A percentile compares a stretch with the other conserved stretches of the same genome.
phyloP scores from a whole-genome alignment of 2,113 vertebrate species.

The Plestiodon gilberti region DNA sequence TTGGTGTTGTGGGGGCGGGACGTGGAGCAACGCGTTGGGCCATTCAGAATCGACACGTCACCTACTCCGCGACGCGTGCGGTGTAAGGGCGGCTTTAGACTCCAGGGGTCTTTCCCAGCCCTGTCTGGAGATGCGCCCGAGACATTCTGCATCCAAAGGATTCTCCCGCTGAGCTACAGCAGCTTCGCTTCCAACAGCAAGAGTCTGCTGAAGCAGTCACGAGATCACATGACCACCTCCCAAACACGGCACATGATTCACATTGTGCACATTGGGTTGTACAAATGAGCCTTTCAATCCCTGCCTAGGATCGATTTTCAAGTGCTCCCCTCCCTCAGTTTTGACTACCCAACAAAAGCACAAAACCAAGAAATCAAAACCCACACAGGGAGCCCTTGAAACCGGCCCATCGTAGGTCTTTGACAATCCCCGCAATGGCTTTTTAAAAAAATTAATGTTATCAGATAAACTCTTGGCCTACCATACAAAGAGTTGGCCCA shows the following conservation, averaged over 20 bases:
- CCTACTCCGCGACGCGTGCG: no score
- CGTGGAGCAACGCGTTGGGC: no score
- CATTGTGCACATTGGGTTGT: not conserved
- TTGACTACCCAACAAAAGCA: conserved; percentile 7
- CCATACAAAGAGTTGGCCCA: conserved; percentile 47
- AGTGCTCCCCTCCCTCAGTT: accelerated
- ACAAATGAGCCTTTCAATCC: not conserved
- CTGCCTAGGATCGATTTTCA: not conserved
- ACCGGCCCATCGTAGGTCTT: not conserved
- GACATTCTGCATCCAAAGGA: no score
- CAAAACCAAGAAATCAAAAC: not conserved
- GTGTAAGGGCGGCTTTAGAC: no score
- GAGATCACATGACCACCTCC: not conserved
- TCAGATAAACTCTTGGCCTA: conserved; percentile 30
- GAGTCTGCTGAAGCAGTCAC: no score
- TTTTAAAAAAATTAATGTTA: not conserved
- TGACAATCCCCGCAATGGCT: accelerated
- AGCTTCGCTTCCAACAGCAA: no score
- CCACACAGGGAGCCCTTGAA: not conserved
- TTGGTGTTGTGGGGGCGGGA: no score
- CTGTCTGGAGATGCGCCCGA: no score
- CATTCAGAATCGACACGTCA: no score
- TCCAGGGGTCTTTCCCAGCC: no score
- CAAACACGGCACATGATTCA: not conserved
- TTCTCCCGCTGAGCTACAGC: not conserved